Evolutionary conservation across 2,113 vertebrate species (phyloP).

Genomic region (Orientallactaga bullata): DNA sequence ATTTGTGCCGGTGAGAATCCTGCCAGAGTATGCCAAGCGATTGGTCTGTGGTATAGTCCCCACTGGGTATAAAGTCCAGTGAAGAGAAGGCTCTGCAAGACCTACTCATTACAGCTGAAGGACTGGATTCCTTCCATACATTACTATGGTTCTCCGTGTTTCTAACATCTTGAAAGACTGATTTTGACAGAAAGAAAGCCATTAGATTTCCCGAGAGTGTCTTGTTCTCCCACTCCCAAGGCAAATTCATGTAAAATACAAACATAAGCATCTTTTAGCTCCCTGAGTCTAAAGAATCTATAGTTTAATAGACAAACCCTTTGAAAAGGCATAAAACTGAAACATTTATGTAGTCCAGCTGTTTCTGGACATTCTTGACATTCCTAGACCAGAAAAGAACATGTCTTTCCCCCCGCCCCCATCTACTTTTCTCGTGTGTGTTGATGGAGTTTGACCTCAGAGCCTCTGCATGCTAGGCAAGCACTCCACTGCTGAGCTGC

Average conservation of each 20-base stretch:
- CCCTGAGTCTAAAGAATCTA: not conserved
- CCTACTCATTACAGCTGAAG: not conserved
- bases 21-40: not conserved
- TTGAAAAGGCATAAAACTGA: not conserved
- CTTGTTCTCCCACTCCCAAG: not conserved
- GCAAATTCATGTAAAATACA: constrained; percentile 37
- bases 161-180: constrained; percentile 16
- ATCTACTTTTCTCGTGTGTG: not conserved
- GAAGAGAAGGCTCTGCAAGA: not conserved
- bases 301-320: not conserved
- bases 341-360: not conserved
- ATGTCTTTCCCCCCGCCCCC: too few species aligned
- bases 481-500: not conserved
- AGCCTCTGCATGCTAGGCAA: not conserved
- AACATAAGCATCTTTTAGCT: not conserved
- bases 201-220: not conserved
- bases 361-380: not conserved
- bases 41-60: not conserved
- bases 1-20: constrained; percentile 11
- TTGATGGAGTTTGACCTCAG: not conserved
- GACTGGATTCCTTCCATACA: not conserved
- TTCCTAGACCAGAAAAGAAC: constrained; percentile 3
- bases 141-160: not conserved
- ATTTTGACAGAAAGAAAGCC: not conserved
- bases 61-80: not conserved